Percentiles rank a stretch among this genome's conserved stretches.
Evolutionary conservation across 1,140 invertebrate species (phyloP).

Genomic region (Halotydeus destructor): DNA sequence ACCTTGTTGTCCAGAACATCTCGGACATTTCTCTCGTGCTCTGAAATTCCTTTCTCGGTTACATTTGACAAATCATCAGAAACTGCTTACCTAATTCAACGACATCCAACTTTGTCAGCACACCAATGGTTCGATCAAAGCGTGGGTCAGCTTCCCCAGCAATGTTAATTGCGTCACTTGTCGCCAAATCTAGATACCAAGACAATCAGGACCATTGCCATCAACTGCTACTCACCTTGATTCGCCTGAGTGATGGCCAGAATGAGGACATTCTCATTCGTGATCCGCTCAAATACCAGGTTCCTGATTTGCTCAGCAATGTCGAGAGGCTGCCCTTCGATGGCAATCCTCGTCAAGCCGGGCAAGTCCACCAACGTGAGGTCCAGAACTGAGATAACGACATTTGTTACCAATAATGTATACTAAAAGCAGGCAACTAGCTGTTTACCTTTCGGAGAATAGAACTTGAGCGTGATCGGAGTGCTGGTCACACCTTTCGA

Average conservation of each 20-base stretch:
- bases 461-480: conserved; percentile 93
- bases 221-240: conserved; percentile 27
- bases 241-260: conserved; percentile 86
- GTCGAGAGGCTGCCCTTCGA: conserved; percentile 78
- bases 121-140: conserved; percentile 26
- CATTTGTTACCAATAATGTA: too few species aligned
- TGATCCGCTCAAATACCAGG: conserved; percentile 86
- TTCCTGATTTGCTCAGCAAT: conserved; percentile 78
- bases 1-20: conserved; percentile 91
- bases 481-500: conserved; percentile 94
- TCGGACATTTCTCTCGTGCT: too few species aligned
- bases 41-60: too few species aligned
- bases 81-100: conserved; percentile 21
- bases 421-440: too few species aligned
- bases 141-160: conserved; percentile 84
- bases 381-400: conserved; percentile 89
- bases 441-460: conserved; percentile 93
- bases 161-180: conserved; percentile 82
- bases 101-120: conserved; percentile 19
- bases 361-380: conserved; percentile 85
- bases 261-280: conserved; percentile 77
- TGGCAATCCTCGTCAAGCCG: conserved; percentile 78
- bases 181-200: conserved; percentile 63
- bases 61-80: too few species aligned
- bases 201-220: not conserved